Evolutionary conservation across 2,113 vertebrate species (phyloP).

Genomic region (Tylochromis polylepis): DNA sequence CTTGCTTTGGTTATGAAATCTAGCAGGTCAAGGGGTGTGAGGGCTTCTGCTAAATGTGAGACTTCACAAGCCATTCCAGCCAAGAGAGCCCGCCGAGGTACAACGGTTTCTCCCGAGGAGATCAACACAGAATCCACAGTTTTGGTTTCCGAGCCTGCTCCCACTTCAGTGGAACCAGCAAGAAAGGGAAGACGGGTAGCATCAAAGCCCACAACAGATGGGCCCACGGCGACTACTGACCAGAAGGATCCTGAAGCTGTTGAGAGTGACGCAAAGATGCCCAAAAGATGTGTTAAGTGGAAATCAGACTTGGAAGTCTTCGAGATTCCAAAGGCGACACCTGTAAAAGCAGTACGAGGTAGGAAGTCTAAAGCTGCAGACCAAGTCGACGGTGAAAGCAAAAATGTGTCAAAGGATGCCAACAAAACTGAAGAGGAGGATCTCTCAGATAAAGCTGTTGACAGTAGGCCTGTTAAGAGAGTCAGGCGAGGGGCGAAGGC

Average conservation of each 20-base stretch:
- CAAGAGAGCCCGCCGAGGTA: constrained; percentile 40
- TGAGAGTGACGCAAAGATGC: not conserved
- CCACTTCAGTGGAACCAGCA: not conserved
- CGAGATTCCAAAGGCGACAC: constrained; percentile 3
- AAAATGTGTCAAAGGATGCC: not conserved
- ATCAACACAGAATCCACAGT: not conserved
- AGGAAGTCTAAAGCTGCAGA: constrained; percentile 22
- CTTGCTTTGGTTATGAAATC: not conserved
- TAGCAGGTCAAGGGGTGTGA: constrained; percentile 10
- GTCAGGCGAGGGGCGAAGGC: constrained; percentile 32
- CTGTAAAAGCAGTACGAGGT: constrained; percentile 21
- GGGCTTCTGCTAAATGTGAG: not conserved
- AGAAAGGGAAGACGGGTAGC: constrained; percentile 21
- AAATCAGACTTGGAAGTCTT: constrained; percentile 8
- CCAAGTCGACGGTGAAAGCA: not conserved
- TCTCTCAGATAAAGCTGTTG: constrained; percentile 44
- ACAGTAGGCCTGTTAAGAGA: constrained; percentile 37
- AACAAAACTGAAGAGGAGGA: constrained; percentile 53
- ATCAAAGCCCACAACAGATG: not conserved
- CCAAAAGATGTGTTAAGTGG: constrained; percentile 47
- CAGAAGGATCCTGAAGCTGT: not conserved
- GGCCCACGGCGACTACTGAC: not conserved
- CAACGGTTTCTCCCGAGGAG: not conserved
- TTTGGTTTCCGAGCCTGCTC: not conserved
- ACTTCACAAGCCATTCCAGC: not conserved